Evolutionary conservation across 1,140 invertebrate genomes (phyloP).

Genomic region (Formica selysi): DNA sequence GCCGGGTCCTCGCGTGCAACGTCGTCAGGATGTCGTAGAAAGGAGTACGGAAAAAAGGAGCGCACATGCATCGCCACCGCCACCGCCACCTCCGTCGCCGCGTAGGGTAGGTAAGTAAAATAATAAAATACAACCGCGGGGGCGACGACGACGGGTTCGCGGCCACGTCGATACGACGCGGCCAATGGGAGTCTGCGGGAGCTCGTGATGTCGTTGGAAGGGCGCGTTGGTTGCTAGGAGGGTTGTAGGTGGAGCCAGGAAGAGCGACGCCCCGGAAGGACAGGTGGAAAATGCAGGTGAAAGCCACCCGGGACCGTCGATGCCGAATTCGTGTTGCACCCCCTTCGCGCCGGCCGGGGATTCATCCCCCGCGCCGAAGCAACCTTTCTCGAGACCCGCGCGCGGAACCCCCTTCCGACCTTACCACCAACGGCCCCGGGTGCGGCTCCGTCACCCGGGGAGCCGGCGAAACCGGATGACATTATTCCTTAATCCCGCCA

Average conservation of each 20-base stretch:
- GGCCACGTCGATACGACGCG: slow-evolving; percentile 76
- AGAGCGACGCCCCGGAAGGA: slow-evolving; percentile 78
- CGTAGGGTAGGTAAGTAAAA: slow-evolving; percentile 78
- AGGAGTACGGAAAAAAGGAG: slow-evolving; percentile 52
- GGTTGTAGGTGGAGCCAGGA: slow-evolving; percentile 80
- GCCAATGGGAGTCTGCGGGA: slow-evolving; percentile 77
- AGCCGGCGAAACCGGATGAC: slow-evolving; percentile 47
- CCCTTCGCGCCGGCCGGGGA: slow-evolving; percentile 29
- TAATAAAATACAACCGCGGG: slow-evolving; percentile 80
- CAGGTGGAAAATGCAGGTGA: slow-evolving; percentile 83
- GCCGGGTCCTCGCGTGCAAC: slow-evolving; percentile 49
- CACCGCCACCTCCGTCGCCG: not conserved
- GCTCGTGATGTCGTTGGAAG: slow-evolving; percentile 80
- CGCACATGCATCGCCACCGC: slow-evolving; percentile 68
- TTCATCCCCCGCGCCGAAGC: slow-evolving; percentile 28
- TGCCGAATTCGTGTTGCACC: slow-evolving; percentile 73
- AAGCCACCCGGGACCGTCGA: slow-evolving; percentile 65
- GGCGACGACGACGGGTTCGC: slow-evolving; percentile 60
- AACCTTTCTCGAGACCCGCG: slow-evolving; percentile 15
- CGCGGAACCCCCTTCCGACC: slow-evolving; percentile 24
- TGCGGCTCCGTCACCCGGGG: slow-evolving; percentile 29
- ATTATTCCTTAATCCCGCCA: slow-evolving; percentile 53
- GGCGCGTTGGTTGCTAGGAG: slow-evolving; percentile 77
- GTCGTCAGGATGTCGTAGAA: slow-evolving; percentile 45
- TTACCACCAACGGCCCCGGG: not conserved